phyloP scores from a whole-genome alignment of 2,888 invertebrate genomes.

The Electrophaes corylata region DNA sequence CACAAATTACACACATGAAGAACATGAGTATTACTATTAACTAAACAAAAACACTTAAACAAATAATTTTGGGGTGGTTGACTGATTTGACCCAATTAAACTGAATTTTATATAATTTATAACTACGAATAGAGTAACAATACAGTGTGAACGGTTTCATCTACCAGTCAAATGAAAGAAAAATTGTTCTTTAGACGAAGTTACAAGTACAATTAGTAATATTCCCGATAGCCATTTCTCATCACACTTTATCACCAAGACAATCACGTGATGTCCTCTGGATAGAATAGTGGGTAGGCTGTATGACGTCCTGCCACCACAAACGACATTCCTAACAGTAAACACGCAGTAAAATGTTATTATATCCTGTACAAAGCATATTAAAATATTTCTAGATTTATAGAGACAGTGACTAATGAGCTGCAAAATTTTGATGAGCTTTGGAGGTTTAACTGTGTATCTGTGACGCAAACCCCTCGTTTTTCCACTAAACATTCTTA shows the following conservation, averaged over 20 bases:
- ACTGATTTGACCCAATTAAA: too few relatives aligned
- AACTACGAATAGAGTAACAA: too few relatives aligned
- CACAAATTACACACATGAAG: too few relatives aligned
- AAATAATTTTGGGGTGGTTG: too few relatives aligned
- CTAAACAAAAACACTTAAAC: too few relatives aligned
- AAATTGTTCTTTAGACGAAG: slow-evolving; percentile 7
- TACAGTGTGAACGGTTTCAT: neutral
- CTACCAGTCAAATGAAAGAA: neutral
- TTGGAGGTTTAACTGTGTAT: neutral
- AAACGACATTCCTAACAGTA: slow-evolving; percentile 20
- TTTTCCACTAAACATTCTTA: neutral
- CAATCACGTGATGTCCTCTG: slow-evolving; percentile 4
- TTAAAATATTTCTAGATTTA: slow-evolving; percentile 13
- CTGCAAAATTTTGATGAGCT: slow-evolving; percentile 5
- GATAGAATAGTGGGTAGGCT: neutral
- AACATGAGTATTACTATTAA: too few relatives aligned
- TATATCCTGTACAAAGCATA: slow-evolving; percentile 23
- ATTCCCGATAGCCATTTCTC: slow-evolving; percentile 12
- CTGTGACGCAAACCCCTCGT: slow-evolving; percentile 13
- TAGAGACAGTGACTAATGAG: slow-evolving; percentile 18
- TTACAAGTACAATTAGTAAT: slow-evolving; percentile 24
- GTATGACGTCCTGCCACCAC: slow-evolving; percentile 12
- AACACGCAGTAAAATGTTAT: slow-evolving; percentile 27
- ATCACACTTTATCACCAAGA: slow-evolving; percentile 11
- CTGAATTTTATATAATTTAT: too few relatives aligned